Base-by-base conservation (phyloP, 1,140 invertebrate genomes). In the Amyelois transitella region DNA sequence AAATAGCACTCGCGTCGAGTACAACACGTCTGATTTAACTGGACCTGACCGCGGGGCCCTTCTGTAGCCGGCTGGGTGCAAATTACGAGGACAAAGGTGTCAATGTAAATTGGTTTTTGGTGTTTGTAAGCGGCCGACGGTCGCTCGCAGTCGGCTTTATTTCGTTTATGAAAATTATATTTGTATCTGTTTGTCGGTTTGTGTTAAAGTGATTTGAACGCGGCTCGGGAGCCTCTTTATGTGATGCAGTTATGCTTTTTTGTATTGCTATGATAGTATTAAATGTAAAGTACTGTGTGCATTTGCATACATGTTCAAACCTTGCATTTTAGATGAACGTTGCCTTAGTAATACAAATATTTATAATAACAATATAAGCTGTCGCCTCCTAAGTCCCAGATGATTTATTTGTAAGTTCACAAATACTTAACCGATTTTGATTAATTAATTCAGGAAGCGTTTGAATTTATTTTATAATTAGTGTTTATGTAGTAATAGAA, bases 1-100 rank as follows among this genome's bases (percentile, higher is more conserved):
- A 88, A 88, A 81, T 80, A 72, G 70, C 69, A 78, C 72, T 77
- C 69, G 76, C 63, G 70, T 64, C 73, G 77, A 77, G 64, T 66
- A 53, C 53, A 64, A 57, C 64, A 66, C 65, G 71, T 52, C 78
- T 78, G 66, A 75, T 72, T 69, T 86, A 85, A 73, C 64, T 77
- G 71, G 83, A 81, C 68, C 81, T 47, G 22, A 28, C 48, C 21
- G 45, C 48, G 44, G 47, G 28, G 38, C 51, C 54, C 57, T 48
- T 51, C 55, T 62, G 56, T 10, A 49, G 24, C 21, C 48, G 52
- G 58, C 63, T 65, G 61, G 43, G 47, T 21, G 21, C 38, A 61
- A 49, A 56, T 61, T 61, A 52, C 14, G 49, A 51, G 60, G 62
- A 12, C 57, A 17, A 43, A 51, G 12, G 75, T 78, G 66, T 77